These are phyloP conservation scores for Temnothorax longispinosus DNA, from an alignment of 1,140 invertebrate species.

Conservation along the genomic window DNA sequence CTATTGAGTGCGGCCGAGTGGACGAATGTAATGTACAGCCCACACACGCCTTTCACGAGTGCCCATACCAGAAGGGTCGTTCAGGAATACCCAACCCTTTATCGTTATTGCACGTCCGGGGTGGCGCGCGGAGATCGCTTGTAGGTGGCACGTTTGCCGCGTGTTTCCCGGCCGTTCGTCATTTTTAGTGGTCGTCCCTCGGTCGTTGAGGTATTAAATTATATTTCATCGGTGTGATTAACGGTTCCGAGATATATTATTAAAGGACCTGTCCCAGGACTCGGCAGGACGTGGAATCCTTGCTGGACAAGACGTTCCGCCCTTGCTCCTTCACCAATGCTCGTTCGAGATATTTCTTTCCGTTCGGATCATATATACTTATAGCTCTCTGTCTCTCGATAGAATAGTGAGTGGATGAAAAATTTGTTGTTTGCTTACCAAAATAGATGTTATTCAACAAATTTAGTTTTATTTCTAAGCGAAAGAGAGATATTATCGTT, in stretches of 20 bases:
- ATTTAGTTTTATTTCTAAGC: not conserved
- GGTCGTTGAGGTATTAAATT: constrained; percentile 74
- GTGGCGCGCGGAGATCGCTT: constrained; percentile 38
- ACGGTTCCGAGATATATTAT: constrained; percentile 70
- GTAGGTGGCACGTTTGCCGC: constrained; percentile 64
- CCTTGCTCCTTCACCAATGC: not conserved
- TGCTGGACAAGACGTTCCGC: constrained; percentile 59
- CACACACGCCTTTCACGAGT: constrained; percentile 50
- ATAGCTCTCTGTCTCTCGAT: not conserved
- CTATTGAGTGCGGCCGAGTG: constrained; percentile 61
- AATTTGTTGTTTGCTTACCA: not conserved
- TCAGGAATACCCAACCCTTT: constrained; percentile 65
- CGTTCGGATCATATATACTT: not conserved
- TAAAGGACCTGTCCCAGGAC: constrained; percentile 66
- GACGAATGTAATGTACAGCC: constrained; percentile 69
- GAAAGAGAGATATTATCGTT: not conserved
- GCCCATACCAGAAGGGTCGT: constrained; percentile 55
- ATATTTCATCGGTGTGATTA: constrained; percentile 76
- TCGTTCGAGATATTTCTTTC: constrained; percentile 40
- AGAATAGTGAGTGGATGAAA: constrained; percentile 1
- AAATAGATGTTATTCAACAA: not conserved
- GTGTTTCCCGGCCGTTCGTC: constrained; percentile 72
- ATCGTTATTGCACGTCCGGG: constrained; percentile 67
- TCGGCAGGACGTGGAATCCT: constrained; percentile 61
- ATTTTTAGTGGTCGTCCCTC: constrained; percentile 71